Evolutionary conservation across 2,888 invertebrate species (phyloP).

Genomic region (Salticus scenicus): DNA sequence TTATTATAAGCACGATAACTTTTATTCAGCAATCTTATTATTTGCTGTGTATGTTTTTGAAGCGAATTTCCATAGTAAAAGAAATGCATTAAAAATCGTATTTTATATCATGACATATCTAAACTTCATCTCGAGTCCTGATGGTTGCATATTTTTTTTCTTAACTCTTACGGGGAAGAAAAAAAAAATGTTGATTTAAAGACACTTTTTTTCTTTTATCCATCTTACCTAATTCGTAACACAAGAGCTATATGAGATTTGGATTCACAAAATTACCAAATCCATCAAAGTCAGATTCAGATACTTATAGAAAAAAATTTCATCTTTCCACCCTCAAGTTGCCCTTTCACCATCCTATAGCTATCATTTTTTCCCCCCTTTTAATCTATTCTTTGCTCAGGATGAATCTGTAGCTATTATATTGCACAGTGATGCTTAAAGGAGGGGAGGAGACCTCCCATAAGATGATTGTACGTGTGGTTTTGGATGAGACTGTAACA

Average conservation of each 20-base stretch:
- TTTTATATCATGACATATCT: no score
- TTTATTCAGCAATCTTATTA: no score
- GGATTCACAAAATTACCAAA: slow-evolving; percentile 56
- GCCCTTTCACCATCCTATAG: neutral
- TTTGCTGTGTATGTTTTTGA: no score
- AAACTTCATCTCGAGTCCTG: no score
- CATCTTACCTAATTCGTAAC: slow-evolving; percentile 37
- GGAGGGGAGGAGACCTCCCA: neutral
- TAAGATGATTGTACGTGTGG: neutral
- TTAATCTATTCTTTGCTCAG: neutral
- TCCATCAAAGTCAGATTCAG: slow-evolving; percentile 68
- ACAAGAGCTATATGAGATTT: slow-evolving; percentile 28
- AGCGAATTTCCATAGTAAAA: no score
- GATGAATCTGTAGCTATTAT: neutral
- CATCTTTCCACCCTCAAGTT: slow-evolving; percentile 7
- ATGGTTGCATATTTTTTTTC: neutral
- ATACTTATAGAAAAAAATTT: neutral
- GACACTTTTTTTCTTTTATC: neutral
- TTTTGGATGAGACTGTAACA: neutral
- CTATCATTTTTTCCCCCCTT: neutral
- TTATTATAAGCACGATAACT: no score
- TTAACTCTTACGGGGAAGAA: no score
- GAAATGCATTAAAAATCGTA: no score
- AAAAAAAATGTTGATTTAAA: no score
- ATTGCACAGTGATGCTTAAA: slow-evolving; percentile 11